Evolutionary conservation across 2,888 invertebrate species (phyloP), one percentile per base, ranked within the genome.

Genomic region (Leptinotarsa juncta): DNA sequence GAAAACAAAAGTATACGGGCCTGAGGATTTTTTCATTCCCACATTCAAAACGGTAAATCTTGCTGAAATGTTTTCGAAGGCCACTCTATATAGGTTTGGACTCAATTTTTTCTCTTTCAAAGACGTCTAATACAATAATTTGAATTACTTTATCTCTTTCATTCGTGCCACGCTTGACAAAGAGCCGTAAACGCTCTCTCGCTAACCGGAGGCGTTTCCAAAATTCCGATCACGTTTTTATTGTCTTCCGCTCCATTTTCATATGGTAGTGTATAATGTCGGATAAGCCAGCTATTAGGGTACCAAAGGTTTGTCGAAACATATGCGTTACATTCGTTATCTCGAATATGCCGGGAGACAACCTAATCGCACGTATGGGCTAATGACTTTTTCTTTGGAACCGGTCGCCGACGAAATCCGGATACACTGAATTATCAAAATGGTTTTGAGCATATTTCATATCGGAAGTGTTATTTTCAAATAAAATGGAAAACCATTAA

Each of bases 191-290:
- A 20, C 16, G 26, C 68, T 14, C 53, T 55, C 42, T 42, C 60
- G 57, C 69, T 48, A 23, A 48, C 32, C 42, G 57, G 48, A 48
- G 57, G 57, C 18, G 15, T 60, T 48, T 57, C 16, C 16, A 16
- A 48, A 57, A 69, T 57, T 48, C 69, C 69, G 69, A 69, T 69
- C 69, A 69, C 69, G 69, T 69, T 69, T 66, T 69, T 69, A 69
- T 69, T 69, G 48, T 69, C 57, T 69, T 69, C 69, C 69, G 57
- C 69, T 57, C 69, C 69, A 69, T 69, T 69, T 69, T 69, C 60
- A 69, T 69, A 69, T 48, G 57, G 57, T 57, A 69, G 48, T 69
- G 69, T 69, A 53, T 69, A 57, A 32, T 32, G 69, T 49, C 55
- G 32, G 69, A 60, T 69, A 15, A 68, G 42, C 32, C 32, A 14